Base-by-base conservation (phyloP, 2,797 vertebrate genomes). In the Pagetopsis macropterus region DNA sequence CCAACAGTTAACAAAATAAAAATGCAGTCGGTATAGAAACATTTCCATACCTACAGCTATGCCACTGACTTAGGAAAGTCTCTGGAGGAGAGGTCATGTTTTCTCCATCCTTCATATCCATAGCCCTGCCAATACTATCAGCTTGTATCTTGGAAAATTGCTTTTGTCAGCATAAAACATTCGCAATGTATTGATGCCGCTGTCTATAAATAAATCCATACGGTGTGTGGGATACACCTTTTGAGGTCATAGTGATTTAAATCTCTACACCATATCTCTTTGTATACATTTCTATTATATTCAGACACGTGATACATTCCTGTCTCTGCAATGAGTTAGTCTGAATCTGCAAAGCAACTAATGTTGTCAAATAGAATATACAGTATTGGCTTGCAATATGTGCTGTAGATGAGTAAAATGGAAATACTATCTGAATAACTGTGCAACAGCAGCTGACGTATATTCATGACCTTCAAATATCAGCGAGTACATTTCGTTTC, bases 401-500 rank as follows among this genome's bases (percentile, higher is more conserved):
- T 37, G 33, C 33, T 9, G 6, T 9, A 37, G 33, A 7, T 37
- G 33, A 37, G 8, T 50, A 11, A 5, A 64, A 64, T 62, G 13
- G 17, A 48, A 37, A 33, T 33, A 62, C 46, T n/a, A 15, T 27
- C 1, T 37, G 33, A 37, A 37, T 37, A 37, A 37, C 13, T 27
- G 21, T 40, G 3, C 75, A 45, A 61, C 85, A 63, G 78, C 72
- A 15, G 72, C 50, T 9, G 16, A 78, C 48, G 43, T 27, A 58
- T 43, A 78, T 76, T 72, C 68, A 40, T 81, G 79, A 88, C 76
- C 80, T 84, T 83, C 49, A 86, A 14, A 77, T 52, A 61, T 51
- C n/a, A 58, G 56, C 61, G 13, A 12, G 51, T 63, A 37, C 10
- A 37, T 61, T 19, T 48, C 16, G 16, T 19, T 66, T 72, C 54